These are phyloP conservation scores for Galeruca laticollis DNA, from an alignment of 2,888 invertebrate species.

Conservation along the genomic window DNA sequence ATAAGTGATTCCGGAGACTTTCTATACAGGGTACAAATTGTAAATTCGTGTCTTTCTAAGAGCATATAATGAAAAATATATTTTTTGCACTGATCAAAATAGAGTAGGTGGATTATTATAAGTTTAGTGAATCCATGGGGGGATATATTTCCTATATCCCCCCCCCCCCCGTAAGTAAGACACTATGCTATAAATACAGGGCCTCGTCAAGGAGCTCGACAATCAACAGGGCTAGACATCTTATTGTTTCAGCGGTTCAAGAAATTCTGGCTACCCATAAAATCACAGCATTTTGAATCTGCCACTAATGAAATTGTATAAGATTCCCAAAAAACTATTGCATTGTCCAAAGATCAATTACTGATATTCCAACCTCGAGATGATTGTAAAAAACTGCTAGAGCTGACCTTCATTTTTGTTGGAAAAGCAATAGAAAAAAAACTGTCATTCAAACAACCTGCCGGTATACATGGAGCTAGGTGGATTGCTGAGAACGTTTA, in stretches of 20 bases:
- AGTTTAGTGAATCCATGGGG: too few relatives aligned
- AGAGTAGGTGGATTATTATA: too few relatives aligned
- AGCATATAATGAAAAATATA: too few relatives aligned
- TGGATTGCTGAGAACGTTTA: conserved; percentile 53
- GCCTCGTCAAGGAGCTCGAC: conserved; percentile 20
- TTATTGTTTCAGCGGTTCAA: conserved; percentile 37
- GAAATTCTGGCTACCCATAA: conserved; percentile 22
- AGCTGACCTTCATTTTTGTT: too few relatives aligned
- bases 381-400: too few relatives aligned
- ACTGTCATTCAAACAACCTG: conserved; percentile 47
- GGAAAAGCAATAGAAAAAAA: conserved; percentile 34
- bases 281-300: conserved; percentile 1
- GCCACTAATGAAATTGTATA: neutral
- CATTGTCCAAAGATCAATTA: conserved; percentile 4
- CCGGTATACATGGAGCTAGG: conserved; percentile 47
- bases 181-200: too few relatives aligned
- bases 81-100: too few relatives aligned
- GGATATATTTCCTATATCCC: too few relatives aligned
- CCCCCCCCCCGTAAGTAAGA: too few relatives aligned
- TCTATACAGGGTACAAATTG: too few relatives aligned
- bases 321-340: neutral
- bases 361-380: conserved; percentile 40
- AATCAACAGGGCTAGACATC: conserved; percentile 30
- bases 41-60: too few relatives aligned
- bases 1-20: too few relatives aligned